Evolutionary conservation across 2,888 invertebrate genomes (phyloP), one percentile per base, ranked within the genome.

Genomic region (Clanis bilineata): DNA sequence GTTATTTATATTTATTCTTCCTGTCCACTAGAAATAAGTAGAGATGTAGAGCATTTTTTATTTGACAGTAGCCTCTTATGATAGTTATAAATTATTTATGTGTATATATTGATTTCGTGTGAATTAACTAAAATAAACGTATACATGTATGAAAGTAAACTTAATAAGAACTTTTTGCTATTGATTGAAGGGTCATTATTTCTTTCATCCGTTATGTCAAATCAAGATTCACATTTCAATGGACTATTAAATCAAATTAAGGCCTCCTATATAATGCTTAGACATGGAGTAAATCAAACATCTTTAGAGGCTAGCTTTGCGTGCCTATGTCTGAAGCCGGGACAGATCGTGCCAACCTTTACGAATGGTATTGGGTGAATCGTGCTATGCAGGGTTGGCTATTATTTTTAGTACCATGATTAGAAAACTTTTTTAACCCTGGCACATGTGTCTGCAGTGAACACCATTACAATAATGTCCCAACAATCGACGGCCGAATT

Each of bases 341-440:
- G 72, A 80, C 74, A 77, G 74, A 80, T 81, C 79, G 82, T 79
- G 80, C 73, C 64, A 74, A 73, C 68, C 66, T 73, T 72, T 74
- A 72, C 71, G 69, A 73, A 69, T 74, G 68, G 61, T 73, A 72
- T 75, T 72, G 75, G 74, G 74, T 74, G 72, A 71, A 80, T 77
- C 77, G 74, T 74, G 68, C 43, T 45, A 38, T 61, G 55, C 70
- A 83, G 83, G 84, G 83, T 44, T 85, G 77, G 56, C 61, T 28
- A 22, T 7, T 21, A 44, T 32, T 18, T 18, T 32, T 32, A 18
- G 18, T 32, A 18, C 10, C 18, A 32, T 41, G 7, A 18, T 10
- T 10, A 36, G 36, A 12, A 36, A 36, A 36, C 10, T 36, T 32
- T 12, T 36, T 10, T 10, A 36, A 7, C 9, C n/a, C n/a, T n/a